A percentile compares a stretch with the other conserved stretches of the same genome.
phyloP scores from a whole-genome alignment of 2,888 invertebrate genomes.

The Rhamnusium bicolor region DNA sequence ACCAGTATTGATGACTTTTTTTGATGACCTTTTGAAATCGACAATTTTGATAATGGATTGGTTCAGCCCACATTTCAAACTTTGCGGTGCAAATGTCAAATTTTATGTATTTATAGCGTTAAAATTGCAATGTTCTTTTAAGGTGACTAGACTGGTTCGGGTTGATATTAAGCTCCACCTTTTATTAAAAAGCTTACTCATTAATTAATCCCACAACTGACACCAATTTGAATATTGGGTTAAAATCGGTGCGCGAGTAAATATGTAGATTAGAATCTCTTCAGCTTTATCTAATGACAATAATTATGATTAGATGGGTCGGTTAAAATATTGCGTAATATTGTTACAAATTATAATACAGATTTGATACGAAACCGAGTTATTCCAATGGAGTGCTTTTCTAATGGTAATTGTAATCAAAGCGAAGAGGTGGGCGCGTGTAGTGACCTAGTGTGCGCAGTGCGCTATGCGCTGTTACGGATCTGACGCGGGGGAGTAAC shows the following conservation, averaged over 20 bases:
- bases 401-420: slow-evolving; percentile 50
- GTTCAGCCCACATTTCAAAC: not conserved
- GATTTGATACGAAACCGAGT: slow-evolving; percentile 36
- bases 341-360: slow-evolving; percentile 29
- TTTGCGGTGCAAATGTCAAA: not conserved
- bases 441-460: slow-evolving; percentile 65
- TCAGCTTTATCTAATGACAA: slow-evolving; percentile 14
- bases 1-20: not conserved
- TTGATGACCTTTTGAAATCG: not conserved
- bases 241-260: not conserved
- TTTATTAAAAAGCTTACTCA: slow-evolving; percentile 11
- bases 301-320: slow-evolving; percentile 11
- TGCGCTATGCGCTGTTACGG: slow-evolving; percentile 65
- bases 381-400: slow-evolving; percentile 38
- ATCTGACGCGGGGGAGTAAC: slow-evolving; percentile 64
- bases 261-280: slow-evolving; percentile 4
- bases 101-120: not conserved
- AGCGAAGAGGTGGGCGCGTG: slow-evolving; percentile 58
- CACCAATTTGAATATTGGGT: slow-evolving; percentile 10
- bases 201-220: slow-evolving; percentile 14
- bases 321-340: slow-evolving; percentile 20
- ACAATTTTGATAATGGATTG: not conserved
- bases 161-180: slow-evolving; percentile 20
- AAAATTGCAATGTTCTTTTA: not conserved
- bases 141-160: not conserved